Percentiles rank a stretch among this genome's conserved stretches.
Evolutionary conservation across 2,888 invertebrate species (phyloP).

Genomic region (Nemurella pictetii): DNA sequence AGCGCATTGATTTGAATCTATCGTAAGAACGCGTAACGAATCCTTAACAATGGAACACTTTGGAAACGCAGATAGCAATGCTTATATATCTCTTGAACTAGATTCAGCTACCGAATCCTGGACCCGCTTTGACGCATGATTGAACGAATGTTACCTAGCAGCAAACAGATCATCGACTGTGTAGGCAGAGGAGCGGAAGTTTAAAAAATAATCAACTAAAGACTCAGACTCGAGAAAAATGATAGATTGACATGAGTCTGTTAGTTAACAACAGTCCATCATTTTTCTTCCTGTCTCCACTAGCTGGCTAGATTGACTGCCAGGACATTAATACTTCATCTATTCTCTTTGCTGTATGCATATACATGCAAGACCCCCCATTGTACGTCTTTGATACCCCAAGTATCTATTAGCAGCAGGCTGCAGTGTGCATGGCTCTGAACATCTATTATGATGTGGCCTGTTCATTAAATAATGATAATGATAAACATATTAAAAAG

Average conservation of each 20-base stretch:
- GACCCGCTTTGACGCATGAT: conserved; percentile 1
- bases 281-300: conserved; percentile 40
- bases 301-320: not conserved
- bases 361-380: conserved; percentile 35
- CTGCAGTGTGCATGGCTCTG: not conserved
- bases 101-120: not conserved
- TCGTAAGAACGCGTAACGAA: not conserved
- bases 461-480: conserved; percentile 13
- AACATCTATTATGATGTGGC: not conserved
- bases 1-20: not conserved
- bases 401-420: conserved; percentile 28
- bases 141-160: not conserved
- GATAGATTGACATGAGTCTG: conserved; percentile 35
- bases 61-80: not conserved
- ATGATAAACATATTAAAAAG: conserved; percentile 10
- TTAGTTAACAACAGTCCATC: conserved; percentile 25
- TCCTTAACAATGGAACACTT: not conserved
- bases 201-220: not conserved
- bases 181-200: not conserved
- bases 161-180: not conserved
- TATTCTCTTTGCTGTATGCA: not conserved
- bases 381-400: conserved; percentile 16
- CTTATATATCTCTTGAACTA: not conserved
- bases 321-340: conserved; percentile 29
- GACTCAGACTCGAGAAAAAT: not conserved